Base-by-base conservation (phyloP, 2,888 invertebrate genomes). In the Cephus nigrinus region DNA sequence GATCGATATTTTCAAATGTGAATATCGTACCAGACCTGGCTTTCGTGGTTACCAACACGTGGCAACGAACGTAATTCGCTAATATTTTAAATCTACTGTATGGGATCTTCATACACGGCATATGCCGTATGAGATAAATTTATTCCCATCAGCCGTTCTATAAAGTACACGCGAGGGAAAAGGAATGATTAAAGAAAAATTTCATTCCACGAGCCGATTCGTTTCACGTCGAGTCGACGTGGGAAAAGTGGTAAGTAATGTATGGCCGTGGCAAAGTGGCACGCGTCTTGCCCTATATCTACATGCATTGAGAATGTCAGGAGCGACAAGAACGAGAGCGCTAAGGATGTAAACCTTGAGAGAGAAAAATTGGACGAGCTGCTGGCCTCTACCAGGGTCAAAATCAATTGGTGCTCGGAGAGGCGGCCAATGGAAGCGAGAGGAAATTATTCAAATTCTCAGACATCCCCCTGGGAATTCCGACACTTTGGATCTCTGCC, bases 361-460 rank as follows among this genome's bases (percentile, higher is more conserved):
- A 55, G 55, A 23, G 55, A 55, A 55, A 55, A 55, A 55, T 55
- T 55, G 15, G 9, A 55, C 9, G 55, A 55, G 55, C 55, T 55
- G 23, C 23, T 23, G 55, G 9, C 55, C 55, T 55, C 55, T 23
- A 0, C 9, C 55, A 55, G 55, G 55, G 23, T 55, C 23, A 55
- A 55, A 55, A 55, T 55, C 55, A 55, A 55, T 55, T 55, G 55
- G 23, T 9, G 55, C 55, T 55, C 35, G 55, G 55, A 55, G 55
- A 55, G 55, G 55, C 23, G 55, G 23, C 55, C 23, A 55, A 23
- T 55, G 55, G 55, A 23, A 55, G 55, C 55, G 55, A 55, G 55
- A 55, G 55, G 2, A 36, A 74, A 74, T 74, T 74, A 74, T 74
- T 74, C 74, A 74, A 74, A 74, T 74, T 35, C 74, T 35, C 35